Percentiles rank a stretch among this genome's conserved stretches.
These are phyloP conservation scores for Bugulina stolonifera DNA, from an alignment of 2,888 invertebrate species.

Conservation along the genomic window DNA sequence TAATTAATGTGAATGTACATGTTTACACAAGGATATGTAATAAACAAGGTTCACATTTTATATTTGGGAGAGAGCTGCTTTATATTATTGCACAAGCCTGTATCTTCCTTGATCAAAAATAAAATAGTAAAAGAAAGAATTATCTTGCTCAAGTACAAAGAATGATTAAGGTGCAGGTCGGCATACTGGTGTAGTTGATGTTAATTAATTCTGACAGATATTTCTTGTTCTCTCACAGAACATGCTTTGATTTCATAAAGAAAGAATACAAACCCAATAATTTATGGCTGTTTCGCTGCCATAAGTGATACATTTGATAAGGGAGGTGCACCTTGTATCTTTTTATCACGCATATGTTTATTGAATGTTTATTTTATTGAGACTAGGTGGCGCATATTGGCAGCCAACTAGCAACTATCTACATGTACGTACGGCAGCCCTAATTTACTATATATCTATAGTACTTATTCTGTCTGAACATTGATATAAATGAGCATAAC, in stretches of 20 bases:
- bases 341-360: constrained; percentile 24
- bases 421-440: no score
- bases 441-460: no score
- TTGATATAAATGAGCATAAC: no score
- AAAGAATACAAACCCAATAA: not conserved
- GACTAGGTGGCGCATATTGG: not conserved
- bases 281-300: constrained; percentile 23
- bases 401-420: not conserved
- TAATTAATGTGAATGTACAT: no score
- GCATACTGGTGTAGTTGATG: not conserved
- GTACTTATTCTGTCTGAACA: no score
- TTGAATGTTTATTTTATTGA: not conserved
- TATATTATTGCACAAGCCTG: no score
- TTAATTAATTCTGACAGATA: constrained; percentile 18
- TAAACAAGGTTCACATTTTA: no score
- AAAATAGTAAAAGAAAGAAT: no score
- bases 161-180: not conserved
- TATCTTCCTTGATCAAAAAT: no score
- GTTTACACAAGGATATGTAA: no score
- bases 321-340: constrained; percentile 3
- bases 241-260: constrained; percentile 10
- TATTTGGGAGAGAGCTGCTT: no score
- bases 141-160: not conserved
- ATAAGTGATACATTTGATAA: constrained; percentile 22
- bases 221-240: not conserved